Percentiles rank a stretch among this genome's conserved stretches.
Conservation (phyloP, 2,113 vertebrate species). For the Boleophthalmus pectinirostris region DNA sequence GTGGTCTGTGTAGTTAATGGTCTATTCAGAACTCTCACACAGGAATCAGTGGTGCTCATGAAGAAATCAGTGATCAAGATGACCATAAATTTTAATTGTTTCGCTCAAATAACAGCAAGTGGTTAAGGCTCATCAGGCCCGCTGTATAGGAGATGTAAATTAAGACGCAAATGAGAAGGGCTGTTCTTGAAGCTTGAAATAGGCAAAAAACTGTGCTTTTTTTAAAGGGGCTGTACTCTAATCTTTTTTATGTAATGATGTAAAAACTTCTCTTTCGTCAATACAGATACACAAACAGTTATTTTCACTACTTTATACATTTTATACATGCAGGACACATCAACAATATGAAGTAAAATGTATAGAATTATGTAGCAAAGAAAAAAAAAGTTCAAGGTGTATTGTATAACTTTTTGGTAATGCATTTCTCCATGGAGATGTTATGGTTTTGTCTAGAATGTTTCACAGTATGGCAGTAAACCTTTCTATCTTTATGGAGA, state of each 20-base stretch:
- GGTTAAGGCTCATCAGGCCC: neutral
- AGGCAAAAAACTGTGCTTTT: neutral
- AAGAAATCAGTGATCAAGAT: conserved; percentile 9
- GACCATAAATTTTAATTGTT: neutral
- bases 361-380: too few relatives aligned
- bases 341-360: too few relatives aligned
- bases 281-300: too few relatives aligned
- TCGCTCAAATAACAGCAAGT: neutral
- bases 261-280: neutral
- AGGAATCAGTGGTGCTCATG: neutral
- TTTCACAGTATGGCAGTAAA: too few relatives aligned
- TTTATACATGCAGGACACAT: too few relatives aligned
- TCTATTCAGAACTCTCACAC: neutral
- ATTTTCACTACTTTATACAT: too few relatives aligned
- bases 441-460: too few relatives aligned
- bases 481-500: too few relatives aligned
- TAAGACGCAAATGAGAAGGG: neutral
- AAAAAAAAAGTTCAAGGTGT: too few relatives aligned
- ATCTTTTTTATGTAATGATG: neutral
- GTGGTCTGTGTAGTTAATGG: conserved; percentile 1
- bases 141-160: neutral
- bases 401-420: too few relatives aligned
- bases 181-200: neutral
- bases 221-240: neutral
- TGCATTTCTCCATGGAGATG: too few relatives aligned